Evolutionary conservation across 2,113 vertebrate species (phyloP).

Genomic region (Hipposideros armiger): DNA sequence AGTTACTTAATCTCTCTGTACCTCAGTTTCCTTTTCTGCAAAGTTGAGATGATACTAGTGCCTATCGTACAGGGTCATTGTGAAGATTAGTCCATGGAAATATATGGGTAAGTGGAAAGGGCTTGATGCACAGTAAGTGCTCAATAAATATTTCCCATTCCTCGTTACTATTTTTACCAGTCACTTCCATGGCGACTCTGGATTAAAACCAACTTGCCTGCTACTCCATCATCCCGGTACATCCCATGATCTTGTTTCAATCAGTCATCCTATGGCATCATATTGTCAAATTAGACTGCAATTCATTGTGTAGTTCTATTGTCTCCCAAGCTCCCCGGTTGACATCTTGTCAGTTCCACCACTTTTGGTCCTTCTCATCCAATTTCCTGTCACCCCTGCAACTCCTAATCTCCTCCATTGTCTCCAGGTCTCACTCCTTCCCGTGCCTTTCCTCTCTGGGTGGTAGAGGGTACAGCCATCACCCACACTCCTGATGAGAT

Average conservation of each 20-base stretch:
- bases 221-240: rapidly evolving
- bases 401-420: not conserved
- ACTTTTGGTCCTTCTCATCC: not conserved
- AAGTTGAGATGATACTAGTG: not conserved
- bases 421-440: not conserved
- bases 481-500: constrained; percentile 89
- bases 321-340: not conserved
- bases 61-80: not conserved
- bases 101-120: not conserved
- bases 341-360: not conserved
- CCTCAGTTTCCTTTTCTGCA: constrained; percentile 23
- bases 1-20: not conserved
- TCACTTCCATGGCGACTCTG: constrained; percentile 93
- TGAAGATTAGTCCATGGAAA: constrained; percentile 22
- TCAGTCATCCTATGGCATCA: not conserved
- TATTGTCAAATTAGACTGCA: not conserved
- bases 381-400: not conserved
- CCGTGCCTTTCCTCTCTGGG: not conserved
- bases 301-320: not conserved
- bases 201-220: constrained; percentile 45
- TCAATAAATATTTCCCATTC: not conserved
- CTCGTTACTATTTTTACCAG: constrained; percentile 87
- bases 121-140: not conserved
- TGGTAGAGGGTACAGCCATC: constrained; percentile 90
- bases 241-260: constrained; percentile 2